Percentiles rank a stretch among this genome's conserved stretches.
Conservation (phyloP, 2,888 invertebrate genomes). For the Atherix ibis region DNA sequence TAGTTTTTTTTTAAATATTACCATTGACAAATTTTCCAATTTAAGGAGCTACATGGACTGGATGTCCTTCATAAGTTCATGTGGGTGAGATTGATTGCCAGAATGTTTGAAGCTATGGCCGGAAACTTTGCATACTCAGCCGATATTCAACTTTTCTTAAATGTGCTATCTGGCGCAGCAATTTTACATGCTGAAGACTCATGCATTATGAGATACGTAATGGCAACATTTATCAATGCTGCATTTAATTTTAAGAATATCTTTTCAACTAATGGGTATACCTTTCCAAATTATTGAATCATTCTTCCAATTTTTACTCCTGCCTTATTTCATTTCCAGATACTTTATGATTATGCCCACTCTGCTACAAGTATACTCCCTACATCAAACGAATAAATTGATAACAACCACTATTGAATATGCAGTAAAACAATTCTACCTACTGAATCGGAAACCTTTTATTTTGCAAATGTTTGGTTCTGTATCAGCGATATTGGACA, state of each 20-base stretch:
- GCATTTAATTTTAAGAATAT: slow-evolving; percentile 97
- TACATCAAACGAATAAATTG: slow-evolving; percentile 91
- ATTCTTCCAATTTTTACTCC: not conserved
- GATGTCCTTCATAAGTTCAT: slow-evolving; percentile 97
- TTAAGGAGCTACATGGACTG: slow-evolving; percentile 66
- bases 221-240: slow-evolving; percentile 94
- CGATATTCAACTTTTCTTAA: slow-evolving; percentile 93
- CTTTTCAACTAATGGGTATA: slow-evolving; percentile 87
- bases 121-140: slow-evolving; percentile 93
- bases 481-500: slow-evolving; percentile 89
- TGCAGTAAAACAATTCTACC: slow-evolving; percentile 95
- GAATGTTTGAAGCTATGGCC: slow-evolving; percentile 97
- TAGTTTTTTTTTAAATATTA: too few species aligned
- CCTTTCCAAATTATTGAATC: slow-evolving; percentile 6
- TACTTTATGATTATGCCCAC: slow-evolving; percentile 97
- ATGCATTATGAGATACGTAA: slow-evolving; percentile 84
- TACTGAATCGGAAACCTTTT: slow-evolving; percentile 95
- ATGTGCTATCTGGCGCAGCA: slow-evolving; percentile 91
- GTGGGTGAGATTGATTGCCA: slow-evolving; percentile 92
- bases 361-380: slow-evolving; percentile 87
- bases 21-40: not conserved
- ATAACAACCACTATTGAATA: slow-evolving; percentile 94
- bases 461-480: slow-evolving; percentile 99
- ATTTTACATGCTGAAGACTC: slow-evolving; percentile 95
- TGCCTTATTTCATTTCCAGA: slow-evolving; percentile 31